Conservation (phyloP, 2,888 invertebrate species). For the Scotopteryx bipunctaria region DNA sequence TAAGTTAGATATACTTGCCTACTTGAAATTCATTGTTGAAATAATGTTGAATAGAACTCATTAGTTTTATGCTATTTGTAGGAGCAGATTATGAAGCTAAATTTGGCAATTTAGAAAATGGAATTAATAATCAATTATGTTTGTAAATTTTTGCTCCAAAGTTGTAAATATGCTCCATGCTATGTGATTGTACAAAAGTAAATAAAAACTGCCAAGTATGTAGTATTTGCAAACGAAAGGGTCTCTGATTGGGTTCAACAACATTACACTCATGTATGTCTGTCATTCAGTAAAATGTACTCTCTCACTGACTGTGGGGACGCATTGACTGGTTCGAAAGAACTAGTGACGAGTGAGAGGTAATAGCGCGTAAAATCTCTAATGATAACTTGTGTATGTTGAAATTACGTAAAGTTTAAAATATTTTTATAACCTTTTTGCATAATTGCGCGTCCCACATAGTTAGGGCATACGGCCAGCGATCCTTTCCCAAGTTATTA, state of each 20-base stretch:
- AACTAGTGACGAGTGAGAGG: too few relatives aligned
- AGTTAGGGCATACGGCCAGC: not conserved
- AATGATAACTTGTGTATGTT: too few relatives aligned
- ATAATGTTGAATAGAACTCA: slow-evolving; percentile 19
- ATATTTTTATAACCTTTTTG: slow-evolving; percentile 6
- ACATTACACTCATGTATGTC: too few relatives aligned
- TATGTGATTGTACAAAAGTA: slow-evolving; percentile 12
- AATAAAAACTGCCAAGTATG: slow-evolving; percentile 2
- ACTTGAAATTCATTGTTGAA: slow-evolving; percentile 15
- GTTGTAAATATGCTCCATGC: slow-evolving; percentile 25
- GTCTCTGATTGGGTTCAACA: not conserved
- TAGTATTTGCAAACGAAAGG: slow-evolving; percentile 5
- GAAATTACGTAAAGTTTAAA: not conserved
- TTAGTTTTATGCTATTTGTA: slow-evolving; percentile 7
- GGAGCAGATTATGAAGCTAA: slow-evolving; percentile 7
- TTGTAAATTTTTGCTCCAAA: slow-evolving; percentile 23
- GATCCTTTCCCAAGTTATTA: not conserved
- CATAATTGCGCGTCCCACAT: not conserved
- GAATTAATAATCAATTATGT: slow-evolving; percentile 12
- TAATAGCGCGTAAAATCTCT: too few relatives aligned
- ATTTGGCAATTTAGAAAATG: slow-evolving; percentile 1
- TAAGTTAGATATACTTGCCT: too few relatives aligned
- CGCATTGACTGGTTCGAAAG: too few relatives aligned
- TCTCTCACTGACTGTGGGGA: too few relatives aligned
- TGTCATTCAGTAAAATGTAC: too few relatives aligned